Conservation (phyloP, 1,140 invertebrate species). For the Bombus fervidus region DNA sequence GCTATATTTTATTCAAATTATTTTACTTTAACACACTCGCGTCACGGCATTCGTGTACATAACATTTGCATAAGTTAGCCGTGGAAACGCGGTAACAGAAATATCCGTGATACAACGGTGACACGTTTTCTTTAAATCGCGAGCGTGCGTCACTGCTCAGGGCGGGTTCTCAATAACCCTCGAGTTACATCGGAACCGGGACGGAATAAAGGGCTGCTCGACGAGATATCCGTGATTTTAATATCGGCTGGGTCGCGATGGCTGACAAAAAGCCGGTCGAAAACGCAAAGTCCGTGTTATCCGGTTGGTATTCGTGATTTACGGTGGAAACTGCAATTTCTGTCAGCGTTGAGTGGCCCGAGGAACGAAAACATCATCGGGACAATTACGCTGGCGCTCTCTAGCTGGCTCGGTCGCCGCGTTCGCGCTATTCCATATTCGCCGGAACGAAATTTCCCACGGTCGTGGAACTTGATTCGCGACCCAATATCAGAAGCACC, state of each 20-base stretch:
- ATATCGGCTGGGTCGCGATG: background rate
- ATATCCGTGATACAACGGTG: conserved; percentile 27
- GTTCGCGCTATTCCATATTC: conserved; percentile 1
- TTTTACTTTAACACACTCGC: background rate
- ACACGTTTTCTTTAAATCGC: background rate
- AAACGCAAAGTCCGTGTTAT: background rate
- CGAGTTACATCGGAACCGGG: too few relatives aligned
- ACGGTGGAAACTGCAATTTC: background rate
- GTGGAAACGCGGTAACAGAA: conserved; percentile 13
- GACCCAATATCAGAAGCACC: conserved; percentile 45
- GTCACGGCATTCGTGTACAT: background rate
- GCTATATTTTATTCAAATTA: background rate
- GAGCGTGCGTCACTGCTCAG: background rate
- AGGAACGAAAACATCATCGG: background rate
- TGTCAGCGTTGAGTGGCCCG: background rate
- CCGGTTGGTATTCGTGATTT: background rate
- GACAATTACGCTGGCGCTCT: background rate
- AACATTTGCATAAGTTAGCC: conserved; percentile 15
- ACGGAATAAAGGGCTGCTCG: too few relatives aligned
- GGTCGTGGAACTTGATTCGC: conserved; percentile 37
- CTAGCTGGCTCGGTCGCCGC: too few relatives aligned
- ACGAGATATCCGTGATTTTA: background rate
- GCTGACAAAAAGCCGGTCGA: background rate
- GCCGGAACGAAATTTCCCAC: conserved; percentile 37
- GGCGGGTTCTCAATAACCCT: too few relatives aligned